Evolutionary conservation across 2,113 vertebrate genomes (phyloP).

Genomic region (Epinephelus fuscoguttatus): DNA sequence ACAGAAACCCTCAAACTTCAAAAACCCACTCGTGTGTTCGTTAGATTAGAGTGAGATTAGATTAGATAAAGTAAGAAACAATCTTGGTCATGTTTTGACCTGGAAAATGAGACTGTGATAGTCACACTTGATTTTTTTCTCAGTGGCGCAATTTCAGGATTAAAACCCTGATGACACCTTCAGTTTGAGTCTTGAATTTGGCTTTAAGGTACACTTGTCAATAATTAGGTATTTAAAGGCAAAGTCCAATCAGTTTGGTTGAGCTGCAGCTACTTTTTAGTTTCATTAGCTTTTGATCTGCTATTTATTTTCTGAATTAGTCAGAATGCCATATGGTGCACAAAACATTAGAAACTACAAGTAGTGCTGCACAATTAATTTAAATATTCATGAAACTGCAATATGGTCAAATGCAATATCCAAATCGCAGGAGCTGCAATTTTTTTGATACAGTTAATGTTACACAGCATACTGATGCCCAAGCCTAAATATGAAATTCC

Average conservation of each 20-base stretch:
- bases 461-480: too few species aligned
- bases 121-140: background rate
- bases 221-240: background rate
- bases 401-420: too few species aligned
- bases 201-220: background rate
- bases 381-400: too few species aligned
- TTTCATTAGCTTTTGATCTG: too few species aligned
- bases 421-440: too few species aligned
- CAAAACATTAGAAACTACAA: too few species aligned
- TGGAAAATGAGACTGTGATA: background rate
- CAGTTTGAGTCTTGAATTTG: constrained; percentile 1
- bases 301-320: too few species aligned
- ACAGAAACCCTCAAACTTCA: background rate
- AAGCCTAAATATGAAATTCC: too few species aligned
- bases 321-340: too few species aligned
- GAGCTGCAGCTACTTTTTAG: background rate
- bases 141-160: background rate
- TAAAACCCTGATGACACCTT: background rate
- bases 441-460: too few species aligned
- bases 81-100: background rate
- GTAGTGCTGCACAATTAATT: too few species aligned
- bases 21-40: background rate
- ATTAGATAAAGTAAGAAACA: too few species aligned
- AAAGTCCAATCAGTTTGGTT: background rate
- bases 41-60: background rate